These are phyloP conservation scores for Origma solitaria DNA, from an alignment of 2,113 vertebrate genomes.

Conservation along the genomic window DNA sequence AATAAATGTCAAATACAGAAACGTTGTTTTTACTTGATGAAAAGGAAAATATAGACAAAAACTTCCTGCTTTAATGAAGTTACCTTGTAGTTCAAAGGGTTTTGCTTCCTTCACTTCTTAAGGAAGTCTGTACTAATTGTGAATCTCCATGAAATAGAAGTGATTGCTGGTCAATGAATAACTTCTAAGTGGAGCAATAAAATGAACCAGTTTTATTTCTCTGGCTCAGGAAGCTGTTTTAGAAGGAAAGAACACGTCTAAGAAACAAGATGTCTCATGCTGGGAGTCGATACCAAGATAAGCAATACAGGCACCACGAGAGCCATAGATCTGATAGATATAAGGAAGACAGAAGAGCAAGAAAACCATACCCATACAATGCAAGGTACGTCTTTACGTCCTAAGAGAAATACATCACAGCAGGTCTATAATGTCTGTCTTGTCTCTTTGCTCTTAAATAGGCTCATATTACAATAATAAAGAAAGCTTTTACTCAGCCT, in stretches of 20 bases:
- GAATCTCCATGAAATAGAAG: not conserved
- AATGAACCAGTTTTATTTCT: not conserved
- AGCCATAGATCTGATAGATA: not conserved
- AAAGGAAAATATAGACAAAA: not conserved
- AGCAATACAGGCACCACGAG: not conserved
- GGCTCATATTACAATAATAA: not conserved
- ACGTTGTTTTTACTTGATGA: not conserved
- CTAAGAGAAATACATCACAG: not conserved
- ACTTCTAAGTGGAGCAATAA: slow-evolving; percentile 15
- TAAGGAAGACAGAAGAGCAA: not conserved
- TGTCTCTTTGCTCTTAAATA: not conserved
- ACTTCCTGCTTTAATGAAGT: not conserved
- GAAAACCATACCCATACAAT: not conserved
- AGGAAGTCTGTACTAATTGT: not conserved
- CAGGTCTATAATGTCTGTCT: not conserved
- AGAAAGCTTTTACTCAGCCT: not conserved
- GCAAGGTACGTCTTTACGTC: not conserved
- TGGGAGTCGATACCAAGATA: not conserved
- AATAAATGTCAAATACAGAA: not conserved
- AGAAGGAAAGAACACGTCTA: not conserved
- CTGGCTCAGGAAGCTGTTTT: not conserved
- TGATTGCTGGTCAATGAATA: slow-evolving; percentile 21
- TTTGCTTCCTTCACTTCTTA: not conserved
- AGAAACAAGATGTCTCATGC: slow-evolving; percentile 44
- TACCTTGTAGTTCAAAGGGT: not conserved